Evolutionary conservation across 2,888 invertebrate genomes (phyloP), one percentile per base, ranked within the genome.

Genomic region (Agonopterix subpropinquella): DNA sequence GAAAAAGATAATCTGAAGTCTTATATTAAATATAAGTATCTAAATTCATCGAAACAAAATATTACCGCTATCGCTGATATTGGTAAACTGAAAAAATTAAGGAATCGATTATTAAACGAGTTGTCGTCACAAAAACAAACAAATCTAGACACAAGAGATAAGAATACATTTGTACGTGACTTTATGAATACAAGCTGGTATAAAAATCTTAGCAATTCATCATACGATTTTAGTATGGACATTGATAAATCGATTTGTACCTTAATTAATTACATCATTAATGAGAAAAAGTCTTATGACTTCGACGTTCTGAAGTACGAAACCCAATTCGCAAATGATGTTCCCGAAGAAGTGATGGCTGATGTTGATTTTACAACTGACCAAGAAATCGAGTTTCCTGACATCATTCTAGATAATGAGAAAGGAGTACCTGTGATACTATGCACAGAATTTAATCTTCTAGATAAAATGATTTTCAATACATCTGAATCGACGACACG

Each of bases 391-490:
- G 56, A 56, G 36, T 75, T 75, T 39, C 75, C 74, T 44, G 75
- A 75, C 47, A 59, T 75, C 4, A 74, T 75, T 53, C 44, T 70
- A 13, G 61, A 61, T 7, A 64, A 72, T 41, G 68, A 74, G 0
- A 74, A 63, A 58, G 73, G 72, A 50, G 60, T 75, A 2, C 73
- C 75, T 46, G 75, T 75, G 36, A 49, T 75, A 45, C 47, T 74
- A 41, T 45, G 68, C 42, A 64, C 64, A 2, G 49, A 65, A 47
- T 55, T 63, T 0, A 66, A 64, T 59, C 48, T 74, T 49, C 50
- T 73, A 11, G 58, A 70, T 7, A 72, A 67, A 58, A 59, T 70
- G 1, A 71, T 71, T 52, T 65, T 72, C 46, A 61, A 67, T 50
- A 47, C 7, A 56, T 44, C 47, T 2, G 35, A 48, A 15, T 11